Conservation (phyloP, 2,113 vertebrate species). For the Atlantisia rogersi region DNA sequence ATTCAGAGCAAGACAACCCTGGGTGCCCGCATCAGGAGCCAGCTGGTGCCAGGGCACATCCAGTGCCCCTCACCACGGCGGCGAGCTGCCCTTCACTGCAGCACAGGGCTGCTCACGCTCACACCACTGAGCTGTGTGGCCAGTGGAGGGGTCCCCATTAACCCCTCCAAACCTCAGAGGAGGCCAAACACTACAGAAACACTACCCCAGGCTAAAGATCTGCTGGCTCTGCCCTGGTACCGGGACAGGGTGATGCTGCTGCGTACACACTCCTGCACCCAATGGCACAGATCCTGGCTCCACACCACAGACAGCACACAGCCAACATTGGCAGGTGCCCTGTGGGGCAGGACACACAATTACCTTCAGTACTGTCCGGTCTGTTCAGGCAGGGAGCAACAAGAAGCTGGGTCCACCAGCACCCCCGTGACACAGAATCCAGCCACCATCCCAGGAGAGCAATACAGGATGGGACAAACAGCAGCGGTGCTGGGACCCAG, state of each 20-base stretch:
- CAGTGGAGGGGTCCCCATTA: not conserved
- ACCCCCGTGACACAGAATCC: not conserved
- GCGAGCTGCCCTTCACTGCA: not conserved
- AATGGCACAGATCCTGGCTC: not conserved
- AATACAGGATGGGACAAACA: not conserved
- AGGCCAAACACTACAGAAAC: not conserved
- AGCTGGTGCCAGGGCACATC: not conserved
- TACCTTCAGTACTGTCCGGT: not conserved
- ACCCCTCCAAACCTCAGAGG: too few relatives aligned
- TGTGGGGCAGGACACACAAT: not conserved
- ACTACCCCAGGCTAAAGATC: not conserved
- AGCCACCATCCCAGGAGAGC: fast-evolving
- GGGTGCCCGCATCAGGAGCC: not conserved
- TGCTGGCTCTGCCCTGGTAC: too few relatives aligned
- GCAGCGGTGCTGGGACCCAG: not conserved
- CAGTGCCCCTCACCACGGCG: not conserved
- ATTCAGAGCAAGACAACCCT: not conserved
- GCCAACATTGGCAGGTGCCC: not conserved
- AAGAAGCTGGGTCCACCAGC: not conserved
- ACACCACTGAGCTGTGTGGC: too few relatives aligned
- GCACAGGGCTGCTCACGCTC: too few relatives aligned
- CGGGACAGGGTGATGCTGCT: not conserved
- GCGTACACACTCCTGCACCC: not conserved
- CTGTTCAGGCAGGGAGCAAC: fast-evolving
- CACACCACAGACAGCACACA: fast-evolving